Conservation (phyloP, 1,140 invertebrate species). For the Arion vulgaris region DNA sequence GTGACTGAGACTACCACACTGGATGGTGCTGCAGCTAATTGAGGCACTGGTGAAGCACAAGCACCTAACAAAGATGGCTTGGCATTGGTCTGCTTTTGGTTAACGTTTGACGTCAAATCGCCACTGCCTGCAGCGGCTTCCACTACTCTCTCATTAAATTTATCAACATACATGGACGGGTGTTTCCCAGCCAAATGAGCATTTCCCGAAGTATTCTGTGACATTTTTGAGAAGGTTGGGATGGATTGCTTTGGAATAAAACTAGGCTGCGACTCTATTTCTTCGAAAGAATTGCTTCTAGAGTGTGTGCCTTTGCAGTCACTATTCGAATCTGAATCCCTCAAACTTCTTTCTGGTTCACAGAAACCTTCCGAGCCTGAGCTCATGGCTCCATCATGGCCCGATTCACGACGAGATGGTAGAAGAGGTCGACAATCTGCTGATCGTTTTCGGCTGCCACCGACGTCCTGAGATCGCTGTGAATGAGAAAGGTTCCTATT, state of each 20-base stretch:
- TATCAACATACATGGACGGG: constrained; percentile 29
- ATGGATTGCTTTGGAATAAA: constrained; percentile 22
- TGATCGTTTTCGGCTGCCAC: constrained; percentile 25
- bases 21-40: too few relatives aligned
- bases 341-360: constrained; percentile 79
- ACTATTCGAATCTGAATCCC: constrained; percentile 67
- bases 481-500: constrained; percentile 58
- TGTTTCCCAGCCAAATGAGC: background rate
- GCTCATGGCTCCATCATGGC: constrained; percentile 88
- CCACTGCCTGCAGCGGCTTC: background rate
- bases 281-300: constrained; percentile 65
- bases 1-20: constrained; percentile 35
- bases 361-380: constrained; percentile 97
- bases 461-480: constrained; percentile 49
- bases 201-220: background rate
- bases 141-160: constrained; percentile 41
- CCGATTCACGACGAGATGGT: constrained; percentile 47
- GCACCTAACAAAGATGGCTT: background rate
- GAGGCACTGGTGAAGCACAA: background rate
- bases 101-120: background rate
- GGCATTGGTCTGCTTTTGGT: background rate
- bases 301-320: constrained; percentile 62
- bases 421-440: constrained; percentile 29
- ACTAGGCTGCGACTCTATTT: constrained; percentile 47
- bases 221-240: background rate